Conservation (phyloP, 1,140 invertebrate species). For the Anastatus disparis region DNA sequence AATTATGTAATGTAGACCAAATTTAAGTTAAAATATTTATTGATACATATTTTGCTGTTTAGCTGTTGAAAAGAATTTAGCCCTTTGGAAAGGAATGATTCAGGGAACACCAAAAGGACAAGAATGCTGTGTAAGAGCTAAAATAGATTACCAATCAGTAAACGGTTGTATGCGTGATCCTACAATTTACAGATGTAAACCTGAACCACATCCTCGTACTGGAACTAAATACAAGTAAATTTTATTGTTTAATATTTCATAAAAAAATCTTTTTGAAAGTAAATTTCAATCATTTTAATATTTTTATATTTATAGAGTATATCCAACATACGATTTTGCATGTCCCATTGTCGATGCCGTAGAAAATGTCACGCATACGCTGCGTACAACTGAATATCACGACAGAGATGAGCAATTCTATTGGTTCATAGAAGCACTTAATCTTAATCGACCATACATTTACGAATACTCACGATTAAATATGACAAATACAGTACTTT, state of each 20-base stretch:
- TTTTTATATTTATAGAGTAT: slow-evolving; percentile 78
- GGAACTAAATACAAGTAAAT: slow-evolving; percentile 94
- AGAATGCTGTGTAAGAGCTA: slow-evolving; percentile 93
- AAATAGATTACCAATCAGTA: slow-evolving; percentile 95
- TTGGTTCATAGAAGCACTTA: slow-evolving; percentile 92
- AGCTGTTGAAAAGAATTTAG: slow-evolving; percentile 89
- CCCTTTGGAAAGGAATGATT: slow-evolving; percentile 96
- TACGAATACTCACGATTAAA: slow-evolving; percentile 94
- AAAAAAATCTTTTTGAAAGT: too few species aligned
- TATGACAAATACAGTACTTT: slow-evolving; percentile 97
- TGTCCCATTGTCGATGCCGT: slow-evolving; percentile 98
- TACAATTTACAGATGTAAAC: slow-evolving; percentile 99
- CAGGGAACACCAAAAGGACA: slow-evolving; percentile 82
- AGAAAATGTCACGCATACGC: slow-evolving; percentile 96
- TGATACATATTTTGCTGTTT: slow-evolving; percentile 45
- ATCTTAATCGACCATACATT: slow-evolving; percentile 90
- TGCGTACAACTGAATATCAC: slow-evolving; percentile 98
- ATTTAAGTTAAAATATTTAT: slow-evolving; percentile 27
- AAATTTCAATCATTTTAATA: slow-evolving; percentile 19
- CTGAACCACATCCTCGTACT: slow-evolving; percentile 91
- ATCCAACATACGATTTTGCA: slow-evolving; percentile 99
- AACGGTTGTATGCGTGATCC: slow-evolving; percentile 99
- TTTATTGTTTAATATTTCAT: slow-evolving; percentile 35
- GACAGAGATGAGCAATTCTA: slow-evolving; percentile 98
- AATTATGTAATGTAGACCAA: slow-evolving; percentile 3